Percentiles rank a stretch among this genome's conserved stretches.
Conservation (phyloP, 2,888 invertebrate genomes). For the Drosophila pseudotakahashii region DNA sequence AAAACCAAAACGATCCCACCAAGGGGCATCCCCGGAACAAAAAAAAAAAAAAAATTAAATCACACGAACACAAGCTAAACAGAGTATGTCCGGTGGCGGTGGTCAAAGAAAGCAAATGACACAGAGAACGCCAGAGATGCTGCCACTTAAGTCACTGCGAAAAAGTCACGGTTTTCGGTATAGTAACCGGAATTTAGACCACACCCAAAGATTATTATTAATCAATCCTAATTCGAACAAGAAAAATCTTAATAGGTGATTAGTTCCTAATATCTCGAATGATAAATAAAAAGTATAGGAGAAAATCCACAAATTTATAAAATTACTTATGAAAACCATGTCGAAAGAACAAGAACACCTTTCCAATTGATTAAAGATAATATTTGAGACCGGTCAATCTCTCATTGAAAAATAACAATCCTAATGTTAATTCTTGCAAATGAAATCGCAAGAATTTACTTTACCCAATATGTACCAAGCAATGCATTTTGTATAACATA, state of each 20-base stretch:
- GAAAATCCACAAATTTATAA: too few relatives aligned
- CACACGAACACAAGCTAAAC: conserved; percentile 6
- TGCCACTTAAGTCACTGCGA: not conserved
- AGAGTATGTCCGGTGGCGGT: conserved; percentile 35
- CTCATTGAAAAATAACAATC: too few relatives aligned
- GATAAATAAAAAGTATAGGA: not conserved
- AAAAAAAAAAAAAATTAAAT: conserved; percentile 22
- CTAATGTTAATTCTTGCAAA: too few relatives aligned
- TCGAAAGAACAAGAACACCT: too few relatives aligned
- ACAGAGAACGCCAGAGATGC: conserved; percentile 19
- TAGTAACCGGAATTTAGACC: not conserved
- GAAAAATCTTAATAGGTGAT: not conserved
- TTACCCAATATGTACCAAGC: too few relatives aligned
- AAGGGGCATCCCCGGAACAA: conserved; percentile 62
- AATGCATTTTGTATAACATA: too few relatives aligned
- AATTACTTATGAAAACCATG: too few relatives aligned
- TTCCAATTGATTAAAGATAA: too few relatives aligned
- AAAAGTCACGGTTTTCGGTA: conserved; percentile 6
- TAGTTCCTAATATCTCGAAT: not conserved
- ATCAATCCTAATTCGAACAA: not conserved
- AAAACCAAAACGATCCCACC: conserved; percentile 22
- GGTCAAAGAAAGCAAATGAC: conserved; percentile 36
- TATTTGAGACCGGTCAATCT: too few relatives aligned
- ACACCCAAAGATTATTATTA: not conserved
- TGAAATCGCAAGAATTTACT: too few relatives aligned